Base-by-base conservation (phyloP, 2,797 vertebrate genomes). In the Intellagama lesueurii region DNA sequence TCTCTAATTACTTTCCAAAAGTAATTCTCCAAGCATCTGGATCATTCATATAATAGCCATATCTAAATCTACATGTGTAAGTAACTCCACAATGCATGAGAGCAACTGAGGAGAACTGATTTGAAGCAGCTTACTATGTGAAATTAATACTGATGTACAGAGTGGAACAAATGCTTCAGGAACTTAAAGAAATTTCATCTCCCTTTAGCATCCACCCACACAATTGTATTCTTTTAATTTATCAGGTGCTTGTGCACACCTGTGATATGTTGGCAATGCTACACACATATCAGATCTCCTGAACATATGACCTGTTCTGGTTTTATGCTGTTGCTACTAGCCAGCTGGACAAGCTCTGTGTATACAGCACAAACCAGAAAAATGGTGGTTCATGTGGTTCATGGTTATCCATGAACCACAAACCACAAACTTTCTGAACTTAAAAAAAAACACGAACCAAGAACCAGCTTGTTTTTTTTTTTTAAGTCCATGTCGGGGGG, bases 221-320 rank as follows among this genome's bases (percentile, higher is more conserved):
- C 93, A 91, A 95, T 93, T 94, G 92, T 90, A 85, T 92, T 94
- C 24, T 40, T 94, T 95, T 94, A 90, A 91, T 81, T 70, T 70
- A 66, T 78, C 93, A 86, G 52, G 47, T 90, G 91, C 83, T 73
- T 66, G 35, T 84, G 94, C 89, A 88, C 90, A 92, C 92, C 94
- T 93, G 86, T 91, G 91, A 81, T 92, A 89, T 85, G 52, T 81
- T 93, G 92, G 93, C 87, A 90, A 28, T 89, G 90, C 80, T 81
- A 85, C 26, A 86, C 84, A 88, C 80, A 90, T 85, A 90, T 77
- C 40, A 78, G 52, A 90, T 90, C n/a, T 89, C 28, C 81, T 40
- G 88, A 92, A 70, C 24, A 85, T 87, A 85, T 69, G 89, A 93
- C 81, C 89, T 4, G 1, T 66, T 28, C 14, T 49, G 60, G 66